Percentiles rank a stretch among this genome's conserved stretches.
Conservation (phyloP, 2,888 invertebrate genomes). For the Cerastoderma edule region DNA sequence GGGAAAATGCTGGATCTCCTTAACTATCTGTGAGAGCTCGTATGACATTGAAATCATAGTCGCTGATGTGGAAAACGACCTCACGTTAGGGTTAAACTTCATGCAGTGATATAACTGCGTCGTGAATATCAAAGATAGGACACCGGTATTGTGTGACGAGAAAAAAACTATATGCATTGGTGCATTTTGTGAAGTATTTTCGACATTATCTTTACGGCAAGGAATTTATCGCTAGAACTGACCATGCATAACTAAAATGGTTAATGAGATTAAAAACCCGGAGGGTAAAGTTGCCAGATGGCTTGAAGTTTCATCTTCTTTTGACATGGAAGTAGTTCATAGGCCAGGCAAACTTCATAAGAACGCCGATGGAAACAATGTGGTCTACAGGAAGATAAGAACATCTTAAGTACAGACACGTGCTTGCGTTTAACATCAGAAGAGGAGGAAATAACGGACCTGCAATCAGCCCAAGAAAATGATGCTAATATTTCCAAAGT, state of each 20-base stretch:
- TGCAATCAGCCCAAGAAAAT: not conserved
- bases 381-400: not conserved
- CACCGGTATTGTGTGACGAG: slow-evolving; percentile 56
- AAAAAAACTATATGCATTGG: slow-evolving; percentile 51
- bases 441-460: not conserved
- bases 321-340: slow-evolving; percentile 39
- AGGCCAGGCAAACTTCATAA: slow-evolving; percentile 34
- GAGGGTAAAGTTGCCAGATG: slow-evolving; percentile 48
- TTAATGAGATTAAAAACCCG: slow-evolving; percentile 49
- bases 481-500: slow-evolving; percentile 17
- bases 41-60: too few relatives aligned
- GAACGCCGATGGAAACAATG: slow-evolving; percentile 40
- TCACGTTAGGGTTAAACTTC: too few relatives aligned
- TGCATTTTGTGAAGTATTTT: slow-evolving; percentile 57
- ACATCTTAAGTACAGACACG: not conserved
- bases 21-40: too few relatives aligned
- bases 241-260: slow-evolving; percentile 60
- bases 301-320: slow-evolving; percentile 37
- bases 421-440: not conserved
- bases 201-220: slow-evolving; percentile 57
- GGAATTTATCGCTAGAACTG: slow-evolving; percentile 54
- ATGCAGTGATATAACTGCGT: too few relatives aligned
- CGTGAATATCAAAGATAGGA: too few relatives aligned
- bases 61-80: too few relatives aligned
- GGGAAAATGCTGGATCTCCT: too few relatives aligned